Base-by-base conservation (phyloP, 2,888 invertebrate genomes). In the Andricus curvator region DNA sequence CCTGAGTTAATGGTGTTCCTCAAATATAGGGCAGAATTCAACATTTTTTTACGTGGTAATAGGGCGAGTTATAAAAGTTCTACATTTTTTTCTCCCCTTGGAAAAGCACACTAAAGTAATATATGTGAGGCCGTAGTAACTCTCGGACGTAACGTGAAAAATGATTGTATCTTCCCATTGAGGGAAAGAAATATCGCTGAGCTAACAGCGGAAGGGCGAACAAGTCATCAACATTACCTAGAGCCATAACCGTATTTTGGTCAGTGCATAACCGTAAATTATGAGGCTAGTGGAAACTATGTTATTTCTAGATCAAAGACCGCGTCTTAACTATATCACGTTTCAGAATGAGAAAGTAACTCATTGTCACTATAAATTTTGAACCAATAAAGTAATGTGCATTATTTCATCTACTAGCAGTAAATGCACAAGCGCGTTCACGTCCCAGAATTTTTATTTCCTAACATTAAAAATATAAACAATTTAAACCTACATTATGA, bases 181-280 rank as follows among this genome's bases (percentile, higher is more conserved):
- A 56, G 51, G 56, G n/a, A n/a, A n/a, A 56, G 8, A 56, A 56
- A 56, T 56, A n/a, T 56, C n/a, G n/a, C n/a, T n/a, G 56, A 56
- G n/a, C 56, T 56, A 48, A 15, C 2, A n/a, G 15, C 56, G n/a
- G n/a, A 56, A 56, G n/a, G 20, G 6, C n/a, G 9, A 56, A 56
- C 9, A 5, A 56, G 56, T 56, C 20, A 56, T 56, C n/a, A 56
- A n/a, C 56, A n/a, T 56, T 56, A 56, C 56, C 56, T 20, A 56
- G 8, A 56, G n/a, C 56, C n/a, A 56, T 56, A n/a, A 56, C 6
- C 6, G 56, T 56, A 56, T 56, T 56, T 56, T 56, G 56, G 56
- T 56, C 56, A 56, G 56, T 56, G n/a, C n/a, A 56, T n/a, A 56
- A n/a, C 56, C 56, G 56, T 56, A 56, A 56, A n/a, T 56, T 56